phyloP scores from a whole-genome alignment of 2,797 vertebrate species.

The Mico argentatus region DNA sequence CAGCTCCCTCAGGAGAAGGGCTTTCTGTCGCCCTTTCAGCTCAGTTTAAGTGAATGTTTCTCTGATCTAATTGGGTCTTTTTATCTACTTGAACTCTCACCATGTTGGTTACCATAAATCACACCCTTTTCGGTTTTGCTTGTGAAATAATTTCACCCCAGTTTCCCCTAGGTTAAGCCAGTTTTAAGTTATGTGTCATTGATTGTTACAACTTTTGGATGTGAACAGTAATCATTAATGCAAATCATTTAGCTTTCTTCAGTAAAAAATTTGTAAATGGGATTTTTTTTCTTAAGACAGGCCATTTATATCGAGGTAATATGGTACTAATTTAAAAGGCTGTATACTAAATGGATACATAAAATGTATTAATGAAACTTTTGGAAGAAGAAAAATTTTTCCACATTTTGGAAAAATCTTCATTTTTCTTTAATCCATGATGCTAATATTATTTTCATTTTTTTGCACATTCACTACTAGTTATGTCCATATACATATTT shows the following conservation, averaged over 20 bases:
- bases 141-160: neutral
- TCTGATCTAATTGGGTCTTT: neutral
- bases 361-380: slow-evolving; percentile 4
- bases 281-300: neutral
- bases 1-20: neutral
- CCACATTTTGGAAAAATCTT: neutral
- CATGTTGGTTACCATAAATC: neutral
- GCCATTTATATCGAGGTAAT: slow-evolving; percentile 1
- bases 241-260: neutral
- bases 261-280: neutral
- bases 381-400: neutral
- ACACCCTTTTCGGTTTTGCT: neutral
- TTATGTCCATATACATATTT: neutral
- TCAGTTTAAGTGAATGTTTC: neutral
- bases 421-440: neutral
- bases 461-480: neutral
- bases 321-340: neutral
- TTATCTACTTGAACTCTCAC: neutral
- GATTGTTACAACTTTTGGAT: neutral
- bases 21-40: neutral
- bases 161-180: slow-evolving; percentile 37
- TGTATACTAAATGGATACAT: neutral
- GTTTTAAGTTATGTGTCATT: neutral
- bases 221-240: neutral
- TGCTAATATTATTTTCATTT: neutral